These are phyloP conservation scores for Pristionchus exspectatus DNA, from an alignment of 2,888 invertebrate species.

Conservation along the genomic window DNA sequence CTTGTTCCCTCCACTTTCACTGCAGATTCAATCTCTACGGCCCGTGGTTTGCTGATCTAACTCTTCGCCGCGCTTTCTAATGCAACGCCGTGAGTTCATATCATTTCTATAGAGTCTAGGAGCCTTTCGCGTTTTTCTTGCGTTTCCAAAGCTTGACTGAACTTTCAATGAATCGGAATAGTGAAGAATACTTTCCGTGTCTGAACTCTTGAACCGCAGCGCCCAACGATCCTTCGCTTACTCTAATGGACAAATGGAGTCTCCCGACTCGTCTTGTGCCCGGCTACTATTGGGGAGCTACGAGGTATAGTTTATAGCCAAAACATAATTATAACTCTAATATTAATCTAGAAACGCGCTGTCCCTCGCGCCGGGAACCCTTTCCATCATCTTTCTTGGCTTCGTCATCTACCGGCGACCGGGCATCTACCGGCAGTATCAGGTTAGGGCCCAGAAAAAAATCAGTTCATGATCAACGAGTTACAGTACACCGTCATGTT, in stretches of 20 bases:
- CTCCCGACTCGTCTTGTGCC: background rate
- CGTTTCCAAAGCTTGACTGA: background rate
- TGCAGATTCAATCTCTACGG: background rate
- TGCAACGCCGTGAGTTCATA: background rate
- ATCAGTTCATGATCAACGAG: background rate
- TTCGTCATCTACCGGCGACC: slow-evolving; percentile 31
- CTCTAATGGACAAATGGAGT: slow-evolving; percentile 37
- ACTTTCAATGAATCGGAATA: background rate
- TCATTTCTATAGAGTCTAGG: background rate
- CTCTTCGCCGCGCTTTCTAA: background rate
- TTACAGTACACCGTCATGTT: slow-evolving; percentile 52
- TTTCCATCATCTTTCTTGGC: slow-evolving; percentile 1
- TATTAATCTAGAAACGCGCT: slow-evolving; percentile 34
- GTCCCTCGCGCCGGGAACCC: slow-evolving; percentile 12
- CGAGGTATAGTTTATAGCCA: background rate
- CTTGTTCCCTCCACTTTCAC: background rate
- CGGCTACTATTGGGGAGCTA: background rate
- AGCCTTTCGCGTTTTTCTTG: background rate
- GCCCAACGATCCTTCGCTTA: background rate
- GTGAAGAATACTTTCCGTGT: background rate
- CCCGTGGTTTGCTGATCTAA: background rate
- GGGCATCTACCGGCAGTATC: slow-evolving; percentile 34
- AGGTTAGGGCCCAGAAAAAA: background rate
- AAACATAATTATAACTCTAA: background rate
- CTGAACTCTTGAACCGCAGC: background rate